A percentile compares a stretch with the other conserved stretches of the same genome.
Conservation (phyloP, 1,140 invertebrate species). For the Eueides isabella region DNA sequence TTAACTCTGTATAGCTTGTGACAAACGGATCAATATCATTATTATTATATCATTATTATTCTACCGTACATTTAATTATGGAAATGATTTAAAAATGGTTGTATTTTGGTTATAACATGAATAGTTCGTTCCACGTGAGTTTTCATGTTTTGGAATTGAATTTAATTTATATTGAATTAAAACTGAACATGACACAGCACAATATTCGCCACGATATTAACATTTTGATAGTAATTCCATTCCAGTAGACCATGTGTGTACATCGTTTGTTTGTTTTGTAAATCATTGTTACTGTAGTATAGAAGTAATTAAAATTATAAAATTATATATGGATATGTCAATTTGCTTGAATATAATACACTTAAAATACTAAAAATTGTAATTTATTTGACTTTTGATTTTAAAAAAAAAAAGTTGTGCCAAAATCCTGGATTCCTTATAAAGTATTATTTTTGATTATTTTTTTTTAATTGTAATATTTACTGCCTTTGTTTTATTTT, state of each 20-base stretch:
- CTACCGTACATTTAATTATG: constrained; percentile 29
- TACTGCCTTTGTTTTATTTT: too few relatives aligned
- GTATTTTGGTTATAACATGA: constrained; percentile 2
- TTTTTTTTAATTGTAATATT: background rate
- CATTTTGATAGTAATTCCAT: background rate
- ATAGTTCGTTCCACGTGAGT: constrained; percentile 42
- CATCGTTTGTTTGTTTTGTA: constrained; percentile 43
- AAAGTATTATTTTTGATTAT: background rate
- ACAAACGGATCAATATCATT: background rate
- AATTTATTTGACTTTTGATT: background rate
- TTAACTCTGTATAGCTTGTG: background rate
- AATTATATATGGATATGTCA: background rate
- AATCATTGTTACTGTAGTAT: constrained; percentile 52
- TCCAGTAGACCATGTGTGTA: background rate
- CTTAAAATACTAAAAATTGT: constrained; percentile 28
- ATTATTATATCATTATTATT: constrained; percentile 4
- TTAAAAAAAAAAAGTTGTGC: constrained; percentile 25
- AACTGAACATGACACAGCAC: constrained; percentile 1
- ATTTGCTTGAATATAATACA: constrained; percentile 9
- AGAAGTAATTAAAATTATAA: background rate
- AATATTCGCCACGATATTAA: background rate
- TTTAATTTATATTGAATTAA: constrained; percentile 32
- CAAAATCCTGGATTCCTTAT: constrained; percentile 15
- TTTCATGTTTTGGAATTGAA: constrained; percentile 34
- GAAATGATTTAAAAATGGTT: constrained; percentile 42